phyloP scores from a whole-genome alignment of 1,140 invertebrate genomes.

The Drosophila truncata region DNA sequence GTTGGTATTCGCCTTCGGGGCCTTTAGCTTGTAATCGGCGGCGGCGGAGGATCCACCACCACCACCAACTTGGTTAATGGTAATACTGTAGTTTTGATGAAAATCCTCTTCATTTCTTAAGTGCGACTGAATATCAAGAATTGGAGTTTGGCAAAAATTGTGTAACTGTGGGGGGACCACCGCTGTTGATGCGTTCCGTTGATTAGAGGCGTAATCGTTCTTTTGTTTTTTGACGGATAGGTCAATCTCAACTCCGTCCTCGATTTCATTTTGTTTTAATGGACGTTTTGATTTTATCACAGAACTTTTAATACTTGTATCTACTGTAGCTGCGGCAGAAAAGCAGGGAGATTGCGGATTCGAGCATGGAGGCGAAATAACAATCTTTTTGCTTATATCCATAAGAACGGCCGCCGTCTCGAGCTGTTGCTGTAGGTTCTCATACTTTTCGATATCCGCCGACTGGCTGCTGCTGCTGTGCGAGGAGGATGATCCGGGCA shows the following conservation, averaged over 20 bases:
- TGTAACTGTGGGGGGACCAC: constrained; percentile 28
- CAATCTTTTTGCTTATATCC: constrained; percentile 85
- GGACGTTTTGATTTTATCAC: constrained; percentile 85
- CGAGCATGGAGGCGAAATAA: constrained; percentile 83
- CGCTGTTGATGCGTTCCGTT: constrained; percentile 35
- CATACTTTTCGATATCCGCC: constrained; percentile 67
- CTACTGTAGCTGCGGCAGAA: constrained; percentile 55
- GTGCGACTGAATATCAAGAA: constrained; percentile 60
- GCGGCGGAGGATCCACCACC: constrained; percentile 30
- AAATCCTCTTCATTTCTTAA: constrained; percentile 51
- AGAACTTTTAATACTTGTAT: constrained; percentile 85
- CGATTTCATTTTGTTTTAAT: constrained; percentile 66
- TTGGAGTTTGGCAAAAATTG: constrained; percentile 59
- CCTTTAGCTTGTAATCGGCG: constrained; percentile 50
- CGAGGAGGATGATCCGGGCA: constrained; percentile 18
- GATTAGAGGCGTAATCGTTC: constrained; percentile 56
- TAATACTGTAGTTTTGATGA: constrained; percentile 75
- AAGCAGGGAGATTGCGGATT: constrained; percentile 84
- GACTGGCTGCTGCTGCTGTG: constrained; percentile 30
- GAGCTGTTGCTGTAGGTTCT: constrained; percentile 78
- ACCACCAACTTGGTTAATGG: constrained; percentile 51
- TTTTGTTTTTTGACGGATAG: constrained; percentile 80
- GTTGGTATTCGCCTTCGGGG: constrained; percentile 41
- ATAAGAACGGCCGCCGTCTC: constrained; percentile 85
- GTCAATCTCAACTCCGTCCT: constrained; percentile 79